Evolutionary conservation across 1,140 invertebrate genomes (phyloP), one percentile per base, ranked within the genome.

Genomic region (Teleopsis dalmanni): DNA sequence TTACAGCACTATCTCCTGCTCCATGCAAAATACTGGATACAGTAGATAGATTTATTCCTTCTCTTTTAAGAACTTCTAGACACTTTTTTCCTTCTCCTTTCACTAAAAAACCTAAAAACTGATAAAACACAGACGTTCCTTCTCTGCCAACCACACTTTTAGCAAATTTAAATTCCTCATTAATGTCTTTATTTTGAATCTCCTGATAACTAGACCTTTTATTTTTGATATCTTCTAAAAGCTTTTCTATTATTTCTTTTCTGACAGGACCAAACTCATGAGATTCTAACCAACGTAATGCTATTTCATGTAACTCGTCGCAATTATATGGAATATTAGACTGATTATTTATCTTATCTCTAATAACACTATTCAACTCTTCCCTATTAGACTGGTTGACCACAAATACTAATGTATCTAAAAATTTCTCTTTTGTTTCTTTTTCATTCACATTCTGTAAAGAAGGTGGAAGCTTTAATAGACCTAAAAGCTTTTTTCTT

Each of bases 1-100:
- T 35, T 11, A 14, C 9, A 35, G 33, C 33, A 9, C 18, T 35
- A n/a, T 13, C 8, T 43, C 56, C 48, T 23, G 52, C 37, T 56
- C 46, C 52, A 41, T 36, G 37, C 33, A 60, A 50, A 45, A 58
- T 60, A 52, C 50, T 58, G 16, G 56, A 56, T 31, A 59, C 52
- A 52, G n/a, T 56, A 22, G 48, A 9, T 31, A 59, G 38, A 54
- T 34, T 47, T 37, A 55, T 42, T 42, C 43, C 27, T 34, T 51
- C 31, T 42, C 47, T 46, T 37, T 58, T 47, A n/a, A 62, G 18
- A 36, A 41, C 49, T 37, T 55, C 45, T 29, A 56, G 35, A 51
- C 52, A 53, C 48, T 50, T 41, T 1, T 47, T 56, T 16, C 33
- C 33, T 35, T 35, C 33, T 5, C 33, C n/a, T 41, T n/a, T 41